Conservation (phyloP, 37 sponge, comb jelly and placozoan species). For the Petrosia ficiformis region DNA sequence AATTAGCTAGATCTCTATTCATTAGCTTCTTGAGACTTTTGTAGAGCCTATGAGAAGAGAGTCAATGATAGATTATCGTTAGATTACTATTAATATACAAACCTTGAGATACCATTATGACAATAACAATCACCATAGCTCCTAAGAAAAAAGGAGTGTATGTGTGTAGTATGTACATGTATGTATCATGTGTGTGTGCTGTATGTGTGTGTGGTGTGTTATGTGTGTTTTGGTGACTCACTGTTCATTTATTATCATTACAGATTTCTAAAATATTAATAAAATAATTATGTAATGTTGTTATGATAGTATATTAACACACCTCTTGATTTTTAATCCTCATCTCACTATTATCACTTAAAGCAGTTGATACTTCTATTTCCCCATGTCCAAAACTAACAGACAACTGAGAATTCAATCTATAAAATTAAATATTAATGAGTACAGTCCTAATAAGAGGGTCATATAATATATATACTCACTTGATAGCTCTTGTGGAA, state of each 20-base stretch:
- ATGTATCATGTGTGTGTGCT: no score
- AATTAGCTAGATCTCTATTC: slow-evolving; percentile 36
- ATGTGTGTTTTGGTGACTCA: no score
- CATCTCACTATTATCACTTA: no score
- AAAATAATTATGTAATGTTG: no score
- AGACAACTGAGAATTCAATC: not conserved
- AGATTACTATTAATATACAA: not conserved
- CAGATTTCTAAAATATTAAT: no score
- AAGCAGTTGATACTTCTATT: no score
- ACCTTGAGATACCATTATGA: not conserved
- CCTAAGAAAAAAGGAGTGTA: no score
- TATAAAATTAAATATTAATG: not conserved
- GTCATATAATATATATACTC: not conserved
- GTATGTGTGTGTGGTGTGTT: no score
- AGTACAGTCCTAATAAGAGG: not conserved
- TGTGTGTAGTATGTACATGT: no score
- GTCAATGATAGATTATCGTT: not conserved
- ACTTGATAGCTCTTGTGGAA: not conserved
- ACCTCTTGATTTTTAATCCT: no score
- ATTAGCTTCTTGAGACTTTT: slow-evolving; percentile 45
- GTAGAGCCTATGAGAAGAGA: slow-evolving; percentile 22
- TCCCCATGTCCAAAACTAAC: not conserved
- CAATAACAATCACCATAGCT: not conserved
- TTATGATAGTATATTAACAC: no score
- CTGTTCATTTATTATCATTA: no score